Conservation (phyloP, 2,113 vertebrate genomes). For the Amia ocellicauda region DNA sequence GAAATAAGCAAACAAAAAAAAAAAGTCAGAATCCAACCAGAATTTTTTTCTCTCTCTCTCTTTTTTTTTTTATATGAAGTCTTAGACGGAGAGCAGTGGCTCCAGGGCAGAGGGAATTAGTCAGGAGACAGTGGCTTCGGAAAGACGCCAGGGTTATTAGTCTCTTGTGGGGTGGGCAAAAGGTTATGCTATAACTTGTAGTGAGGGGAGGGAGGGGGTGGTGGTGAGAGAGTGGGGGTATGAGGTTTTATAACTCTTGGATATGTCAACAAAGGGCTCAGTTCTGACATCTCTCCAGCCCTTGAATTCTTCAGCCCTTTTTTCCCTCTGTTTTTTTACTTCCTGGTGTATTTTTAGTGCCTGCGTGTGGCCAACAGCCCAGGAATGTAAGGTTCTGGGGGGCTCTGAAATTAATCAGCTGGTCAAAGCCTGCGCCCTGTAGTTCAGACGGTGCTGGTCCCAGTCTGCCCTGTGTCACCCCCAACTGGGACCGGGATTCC, state of each 20-base stretch:
- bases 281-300: not conserved
- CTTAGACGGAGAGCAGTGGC: conserved; percentile 52
- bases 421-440: no score
- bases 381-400: no score
- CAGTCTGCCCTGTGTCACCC: no score
- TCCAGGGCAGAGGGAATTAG: conserved; percentile 64
- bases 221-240: not conserved
- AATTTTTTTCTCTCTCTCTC: no score
- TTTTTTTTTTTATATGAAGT: conserved; percentile 21
- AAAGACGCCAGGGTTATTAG: conserved; percentile 58
- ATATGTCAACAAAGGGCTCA: conserved; percentile 9
- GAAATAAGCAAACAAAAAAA: no score
- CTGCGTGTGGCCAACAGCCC: not conserved
- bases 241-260: conserved; percentile 18
- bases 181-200: conserved; percentile 45
- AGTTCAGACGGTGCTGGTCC: no score
- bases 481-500: no score
- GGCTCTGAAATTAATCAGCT: no score
- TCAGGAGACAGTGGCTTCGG: conserved; percentile 79
- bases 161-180: conserved; percentile 58
- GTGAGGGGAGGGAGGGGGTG: conserved; percentile 29
- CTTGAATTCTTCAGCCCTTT: not conserved
- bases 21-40: not conserved
- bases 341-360: no score
- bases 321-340: not conserved